These are phyloP conservation scores for Hafferia zeledoni DNA, from an alignment of 2,797 vertebrate genomes.

Conservation along the genomic window DNA sequence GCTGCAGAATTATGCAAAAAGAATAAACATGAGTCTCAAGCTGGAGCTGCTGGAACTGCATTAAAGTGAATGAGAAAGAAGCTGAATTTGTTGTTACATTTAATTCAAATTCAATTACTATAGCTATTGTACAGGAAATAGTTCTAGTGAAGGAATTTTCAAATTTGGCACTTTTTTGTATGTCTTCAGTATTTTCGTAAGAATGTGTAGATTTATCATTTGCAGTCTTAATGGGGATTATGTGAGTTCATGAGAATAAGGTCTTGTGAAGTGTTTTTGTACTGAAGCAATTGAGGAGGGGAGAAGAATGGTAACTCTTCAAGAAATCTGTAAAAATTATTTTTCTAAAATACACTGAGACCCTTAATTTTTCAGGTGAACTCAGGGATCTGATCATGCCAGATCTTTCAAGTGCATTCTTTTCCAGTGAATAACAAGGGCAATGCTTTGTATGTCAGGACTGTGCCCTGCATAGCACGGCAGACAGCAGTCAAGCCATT, in stretches of 20 bases:
- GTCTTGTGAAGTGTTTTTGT: neutral
- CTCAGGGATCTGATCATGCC: neutral
- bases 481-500: fast-evolving
- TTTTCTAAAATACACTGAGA: neutral
- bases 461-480: neutral
- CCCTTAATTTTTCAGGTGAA: neutral
- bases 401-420: neutral
- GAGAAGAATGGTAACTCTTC: neutral
- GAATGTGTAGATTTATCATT: neutral
- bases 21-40: neutral
- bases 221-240: neutral
- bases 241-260: neutral
- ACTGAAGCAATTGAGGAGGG: neutral
- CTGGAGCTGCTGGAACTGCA: neutral
- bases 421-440: neutral
- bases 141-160: neutral
- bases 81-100: neutral
- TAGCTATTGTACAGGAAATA: neutral
- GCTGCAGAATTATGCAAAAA: neutral
- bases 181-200: neutral
- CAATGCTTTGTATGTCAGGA: neutral
- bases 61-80: neutral
- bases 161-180: neutral
- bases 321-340: neutral
- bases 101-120: neutral